phyloP scores from a whole-genome alignment of 1,140 invertebrate species.

The Drosophila parvula region DNA sequence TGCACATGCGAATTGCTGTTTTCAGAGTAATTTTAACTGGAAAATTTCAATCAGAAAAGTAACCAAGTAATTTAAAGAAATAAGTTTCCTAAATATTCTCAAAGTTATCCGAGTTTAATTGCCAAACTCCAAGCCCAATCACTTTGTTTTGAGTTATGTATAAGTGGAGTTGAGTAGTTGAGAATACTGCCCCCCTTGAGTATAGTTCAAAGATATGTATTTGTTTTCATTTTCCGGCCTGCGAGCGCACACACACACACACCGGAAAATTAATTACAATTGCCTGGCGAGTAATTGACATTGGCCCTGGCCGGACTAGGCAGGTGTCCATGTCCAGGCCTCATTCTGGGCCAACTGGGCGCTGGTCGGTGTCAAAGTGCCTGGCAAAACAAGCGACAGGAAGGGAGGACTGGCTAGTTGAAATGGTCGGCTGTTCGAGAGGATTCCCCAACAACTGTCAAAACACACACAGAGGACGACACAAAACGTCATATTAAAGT shows the following conservation, averaged over 20 bases:
- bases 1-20: background rate
- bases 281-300: slow-evolving; percentile 66
- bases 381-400: slow-evolving; percentile 37
- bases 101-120: background rate
- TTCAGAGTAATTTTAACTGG: background rate
- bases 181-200: too few species aligned
- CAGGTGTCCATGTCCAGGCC: slow-evolving; percentile 54
- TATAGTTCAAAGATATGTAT: slow-evolving; percentile 13
- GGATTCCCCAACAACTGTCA: slow-evolving; percentile 25
- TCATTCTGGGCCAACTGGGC: slow-evolving; percentile 28
- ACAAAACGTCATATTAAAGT: slow-evolving; percentile 73
- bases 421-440: slow-evolving; percentile 9
- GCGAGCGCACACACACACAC: slow-evolving; percentile 32
- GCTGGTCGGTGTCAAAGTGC: slow-evolving; percentile 60
- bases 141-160: slow-evolving; percentile 8
- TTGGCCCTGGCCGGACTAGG: slow-evolving; percentile 38
- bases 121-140: background rate
- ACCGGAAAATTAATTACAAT: slow-evolving; percentile 60
- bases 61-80: background rate
- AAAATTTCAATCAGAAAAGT: background rate
- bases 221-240: slow-evolving; percentile 37
- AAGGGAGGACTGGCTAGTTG: slow-evolving; percentile 34
- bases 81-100: too few species aligned
- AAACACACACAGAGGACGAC: slow-evolving; percentile 29
- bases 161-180: slow-evolving; percentile 1